Evolutionary conservation across 1,140 invertebrate species (phyloP).

Genomic region (Drosophila sproati): DNA sequence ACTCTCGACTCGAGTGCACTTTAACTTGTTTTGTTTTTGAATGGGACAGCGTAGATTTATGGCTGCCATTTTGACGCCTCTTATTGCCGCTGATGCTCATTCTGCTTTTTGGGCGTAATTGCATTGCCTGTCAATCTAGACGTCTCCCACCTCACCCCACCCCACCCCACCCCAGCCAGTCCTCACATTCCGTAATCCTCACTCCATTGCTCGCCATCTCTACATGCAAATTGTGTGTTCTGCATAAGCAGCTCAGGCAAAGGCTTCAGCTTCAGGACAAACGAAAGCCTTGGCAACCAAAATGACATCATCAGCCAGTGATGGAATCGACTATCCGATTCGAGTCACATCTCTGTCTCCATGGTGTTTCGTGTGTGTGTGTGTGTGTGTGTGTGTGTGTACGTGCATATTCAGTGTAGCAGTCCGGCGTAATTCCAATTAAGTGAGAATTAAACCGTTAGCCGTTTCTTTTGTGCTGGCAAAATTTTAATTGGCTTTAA

Average conservation of each 20-base stretch:
- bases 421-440: slow-evolving; percentile 74
- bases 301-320: slow-evolving; percentile 41
- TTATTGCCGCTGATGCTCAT: slow-evolving; percentile 8
- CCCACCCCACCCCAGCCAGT: background rate
- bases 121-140: slow-evolving; percentile 80
- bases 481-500: slow-evolving; percentile 70
- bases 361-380: background rate
- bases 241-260: slow-evolving; percentile 42
- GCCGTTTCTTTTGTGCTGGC: slow-evolving; percentile 43
- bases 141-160: background rate
- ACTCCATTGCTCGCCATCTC: slow-evolving; percentile 24
- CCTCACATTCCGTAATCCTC: background rate
- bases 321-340: slow-evolving; percentile 15
- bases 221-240: slow-evolving; percentile 54
- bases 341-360: background rate
- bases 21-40: slow-evolving; percentile 37
- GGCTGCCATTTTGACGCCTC: slow-evolving; percentile 71
- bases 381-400: background rate
- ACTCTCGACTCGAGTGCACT: background rate
- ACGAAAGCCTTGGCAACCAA: slow-evolving; percentile 30
- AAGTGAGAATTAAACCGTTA: slow-evolving; percentile 77
- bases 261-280: slow-evolving; percentile 7
- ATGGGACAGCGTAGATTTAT: slow-evolving; percentile 61
- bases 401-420: slow-evolving; percentile 1
- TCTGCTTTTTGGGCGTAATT: slow-evolving; percentile 65